Percentiles rank a stretch among this genome's conserved stretches.
Conservation (phyloP, 2,888 invertebrate species). For the Scaptodrosophila latifasciaeformis region DNA sequence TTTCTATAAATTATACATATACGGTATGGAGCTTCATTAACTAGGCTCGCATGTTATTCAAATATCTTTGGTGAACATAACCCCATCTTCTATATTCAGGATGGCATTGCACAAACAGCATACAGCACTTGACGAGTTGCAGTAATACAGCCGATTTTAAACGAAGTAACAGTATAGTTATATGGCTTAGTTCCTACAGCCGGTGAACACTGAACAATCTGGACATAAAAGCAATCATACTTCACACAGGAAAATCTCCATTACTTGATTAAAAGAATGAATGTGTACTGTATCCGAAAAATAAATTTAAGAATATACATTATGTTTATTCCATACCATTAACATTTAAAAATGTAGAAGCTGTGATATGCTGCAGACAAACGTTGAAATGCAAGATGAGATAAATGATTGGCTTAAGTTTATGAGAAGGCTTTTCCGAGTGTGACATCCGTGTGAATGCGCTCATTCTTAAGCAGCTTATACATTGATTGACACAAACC, state of each 20-base stretch:
- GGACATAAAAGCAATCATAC: too few relatives aligned
- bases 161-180: background rate
- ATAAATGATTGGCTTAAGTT: slow-evolving; percentile 46
- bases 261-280: background rate
- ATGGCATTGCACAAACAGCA: too few relatives aligned
- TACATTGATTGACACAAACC: too few relatives aligned
- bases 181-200: background rate
- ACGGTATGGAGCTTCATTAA: too few relatives aligned
- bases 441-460: background rate
- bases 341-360: slow-evolving; percentile 40
- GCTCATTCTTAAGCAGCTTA: too few relatives aligned
- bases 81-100: too few relatives aligned
- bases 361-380: slow-evolving; percentile 48
- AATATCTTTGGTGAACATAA: too few relatives aligned
- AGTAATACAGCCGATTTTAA: background rate
- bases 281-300: background rate
- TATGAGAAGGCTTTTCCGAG: slow-evolving; percentile 26
- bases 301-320: background rate
- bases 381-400: slow-evolving; percentile 52
- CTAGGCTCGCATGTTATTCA: too few relatives aligned
- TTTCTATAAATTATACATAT: too few relatives aligned
- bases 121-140: too few relatives aligned
- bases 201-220: background rate
- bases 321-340: slow-evolving; percentile 40
- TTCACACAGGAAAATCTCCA: too few relatives aligned